Percentiles rank a stretch among this genome's conserved stretches.
These are phyloP conservation scores for Triplophysa rosa DNA, from an alignment of 2,113 vertebrate genomes.

Conservation along the genomic window DNA sequence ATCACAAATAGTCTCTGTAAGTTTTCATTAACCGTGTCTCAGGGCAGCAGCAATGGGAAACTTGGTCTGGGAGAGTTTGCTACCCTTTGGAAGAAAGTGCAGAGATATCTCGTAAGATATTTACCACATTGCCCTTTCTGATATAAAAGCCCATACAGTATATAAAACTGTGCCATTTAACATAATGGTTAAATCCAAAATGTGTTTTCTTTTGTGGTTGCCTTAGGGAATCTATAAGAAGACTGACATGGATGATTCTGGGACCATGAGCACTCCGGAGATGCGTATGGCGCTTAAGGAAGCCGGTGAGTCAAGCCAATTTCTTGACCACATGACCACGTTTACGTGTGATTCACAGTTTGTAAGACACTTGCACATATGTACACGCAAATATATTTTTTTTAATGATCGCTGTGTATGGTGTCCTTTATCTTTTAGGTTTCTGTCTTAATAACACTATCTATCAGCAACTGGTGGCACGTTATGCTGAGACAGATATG, in stretches of 20 bases:
- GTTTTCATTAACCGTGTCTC: constrained; percentile 57
- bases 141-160: background rate
- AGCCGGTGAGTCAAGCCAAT: constrained; percentile 56
- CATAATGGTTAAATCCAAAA: background rate
- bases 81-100: constrained; percentile 87
- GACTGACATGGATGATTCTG: constrained; percentile 63
- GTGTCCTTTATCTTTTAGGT: constrained; percentile 64
- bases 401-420: background rate
- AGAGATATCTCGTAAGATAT: constrained; percentile 81
- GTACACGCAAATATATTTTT: background rate
- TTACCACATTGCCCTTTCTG: background rate
- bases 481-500: constrained; percentile 74
- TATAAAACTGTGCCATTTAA: background rate
- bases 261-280: constrained; percentile 69
- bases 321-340: constrained; percentile 13
- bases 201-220: background rate
- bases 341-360: too few relatives aligned
- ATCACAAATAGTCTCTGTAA: background rate
- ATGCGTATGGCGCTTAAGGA: constrained; percentile 61
- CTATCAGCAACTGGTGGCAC: constrained; percentile 77
- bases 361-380: background rate
- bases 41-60: constrained; percentile 78
- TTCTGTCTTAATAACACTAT: constrained; percentile 81
- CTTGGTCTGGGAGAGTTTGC: constrained; percentile 82
- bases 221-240: constrained; percentile 63